Evolutionary conservation across 1,140 invertebrate species (phyloP).

Genomic region (Rhopalosiphum padi): DNA sequence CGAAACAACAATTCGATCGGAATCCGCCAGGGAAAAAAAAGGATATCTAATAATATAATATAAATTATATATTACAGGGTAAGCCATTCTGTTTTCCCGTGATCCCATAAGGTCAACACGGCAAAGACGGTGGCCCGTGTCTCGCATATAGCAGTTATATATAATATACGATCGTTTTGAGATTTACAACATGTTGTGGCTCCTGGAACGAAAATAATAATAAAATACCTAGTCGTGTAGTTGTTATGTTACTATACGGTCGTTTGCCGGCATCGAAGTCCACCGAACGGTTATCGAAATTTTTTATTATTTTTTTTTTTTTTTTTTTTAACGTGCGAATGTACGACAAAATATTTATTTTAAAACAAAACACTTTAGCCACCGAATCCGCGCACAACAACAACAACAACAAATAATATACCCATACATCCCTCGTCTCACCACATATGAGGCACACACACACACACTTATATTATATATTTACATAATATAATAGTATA

Average conservation of each 20-base stretch:
- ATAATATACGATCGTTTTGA: not conserved
- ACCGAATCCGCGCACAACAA: not conserved
- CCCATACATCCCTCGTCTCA: not conserved
- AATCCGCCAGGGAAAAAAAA: not conserved
- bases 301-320: not conserved
- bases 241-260: not conserved
- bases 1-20: not conserved
- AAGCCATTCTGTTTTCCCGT: not conserved
- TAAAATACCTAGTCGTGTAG: not conserved
- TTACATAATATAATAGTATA: not conserved
- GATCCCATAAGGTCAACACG: not conserved
- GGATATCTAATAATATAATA: not conserved
- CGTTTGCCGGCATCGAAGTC: not conserved
- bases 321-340: not conserved
- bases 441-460: not conserved
- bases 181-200: not conserved
- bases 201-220: not conserved
- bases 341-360: slow-evolving; percentile 2
- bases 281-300: not conserved
- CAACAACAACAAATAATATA: not conserved
- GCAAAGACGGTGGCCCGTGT: not conserved
- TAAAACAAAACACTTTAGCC: not conserved
- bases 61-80: not conserved
- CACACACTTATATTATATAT: no score
- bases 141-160: not conserved